Evolutionary conservation across 2,113 vertebrate genomes (phyloP).

Genomic region (Pogonocichla stellata): DNA sequence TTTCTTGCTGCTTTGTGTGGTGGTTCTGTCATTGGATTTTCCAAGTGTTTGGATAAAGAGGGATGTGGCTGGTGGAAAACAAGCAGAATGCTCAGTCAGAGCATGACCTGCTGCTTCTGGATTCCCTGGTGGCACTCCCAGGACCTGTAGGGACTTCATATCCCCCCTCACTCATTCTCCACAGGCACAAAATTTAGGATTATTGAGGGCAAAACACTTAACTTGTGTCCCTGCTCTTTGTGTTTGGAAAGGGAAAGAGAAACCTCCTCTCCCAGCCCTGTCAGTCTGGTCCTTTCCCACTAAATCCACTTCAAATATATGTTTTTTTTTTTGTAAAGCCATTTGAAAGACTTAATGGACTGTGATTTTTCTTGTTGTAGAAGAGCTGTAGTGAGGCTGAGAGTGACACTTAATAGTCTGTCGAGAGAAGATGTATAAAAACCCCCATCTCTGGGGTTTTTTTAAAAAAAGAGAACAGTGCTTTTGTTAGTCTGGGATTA

Average conservation of each 20-base stretch:
- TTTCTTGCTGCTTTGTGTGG: background rate
- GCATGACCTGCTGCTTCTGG: background rate
- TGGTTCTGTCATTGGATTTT: background rate
- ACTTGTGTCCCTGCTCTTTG: background rate
- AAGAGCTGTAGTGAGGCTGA: constrained; percentile 34
- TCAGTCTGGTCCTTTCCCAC: background rate
- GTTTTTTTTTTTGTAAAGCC: constrained; percentile 4
- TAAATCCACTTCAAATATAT: constrained; percentile 7
- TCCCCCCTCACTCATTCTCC: background rate
- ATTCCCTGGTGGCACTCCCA: background rate
- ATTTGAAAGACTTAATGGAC: constrained; percentile 60
- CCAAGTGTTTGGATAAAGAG: background rate
- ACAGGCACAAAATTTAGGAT: background rate
- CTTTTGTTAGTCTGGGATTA: constrained; percentile 44
- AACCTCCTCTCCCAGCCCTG: background rate
- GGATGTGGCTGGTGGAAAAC: background rate
- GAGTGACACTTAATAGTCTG: constrained; percentile 62
- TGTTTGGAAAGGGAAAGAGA: background rate
- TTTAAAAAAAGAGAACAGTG: background rate
- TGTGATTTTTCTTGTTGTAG: constrained; percentile 45
- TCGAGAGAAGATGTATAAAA: constrained; percentile 16
- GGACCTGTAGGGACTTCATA: background rate
- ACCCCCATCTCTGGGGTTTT: background rate
- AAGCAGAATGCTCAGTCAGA: background rate
- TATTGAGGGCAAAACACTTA: background rate